phyloP scores from a whole-genome alignment of 1,140 invertebrate genomes.

The Phortica variegata region DNA sequence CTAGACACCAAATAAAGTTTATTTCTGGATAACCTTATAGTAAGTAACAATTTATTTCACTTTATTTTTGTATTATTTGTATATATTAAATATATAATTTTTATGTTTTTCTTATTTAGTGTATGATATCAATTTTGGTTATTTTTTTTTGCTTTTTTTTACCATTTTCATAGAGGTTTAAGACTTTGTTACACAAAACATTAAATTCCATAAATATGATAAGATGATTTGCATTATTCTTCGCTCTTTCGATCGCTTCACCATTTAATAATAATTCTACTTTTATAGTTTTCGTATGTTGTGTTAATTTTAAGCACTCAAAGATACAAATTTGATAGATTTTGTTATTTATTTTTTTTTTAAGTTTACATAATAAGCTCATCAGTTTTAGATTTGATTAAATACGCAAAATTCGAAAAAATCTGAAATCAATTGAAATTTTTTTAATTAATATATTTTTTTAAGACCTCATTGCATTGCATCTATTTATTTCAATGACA shows the following conservation, averaged over 20 bases:
- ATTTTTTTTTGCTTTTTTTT: constrained; percentile 24
- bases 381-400: too few relatives aligned
- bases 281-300: too few relatives aligned
- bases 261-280: too few relatives aligned
- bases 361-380: too few relatives aligned
- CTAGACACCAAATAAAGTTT: constrained; percentile 54
- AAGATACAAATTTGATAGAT: too few relatives aligned
- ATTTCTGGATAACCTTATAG: too few relatives aligned
- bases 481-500: constrained; percentile 6
- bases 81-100: constrained; percentile 23
- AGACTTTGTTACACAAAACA: neutral
- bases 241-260: too few relatives aligned
- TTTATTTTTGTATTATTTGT: constrained; percentile 17
- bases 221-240: too few relatives aligned
- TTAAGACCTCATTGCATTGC: constrained; percentile 1
- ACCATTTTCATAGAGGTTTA: constrained; percentile 4
- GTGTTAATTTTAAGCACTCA: too few relatives aligned
- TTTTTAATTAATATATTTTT: constrained; percentile 13
- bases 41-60: constrained; percentile 23
- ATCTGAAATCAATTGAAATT: constrained; percentile 9
- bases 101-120: constrained; percentile 26
- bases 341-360: too few relatives aligned
- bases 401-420: too few relatives aligned
- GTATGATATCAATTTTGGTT: constrained; percentile 3
- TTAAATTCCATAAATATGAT: neutral